Evolutionary conservation across 2,113 vertebrate genomes (phyloP), one percentile per base, ranked within the genome.

Genomic region (Procavia capensis): DNA sequence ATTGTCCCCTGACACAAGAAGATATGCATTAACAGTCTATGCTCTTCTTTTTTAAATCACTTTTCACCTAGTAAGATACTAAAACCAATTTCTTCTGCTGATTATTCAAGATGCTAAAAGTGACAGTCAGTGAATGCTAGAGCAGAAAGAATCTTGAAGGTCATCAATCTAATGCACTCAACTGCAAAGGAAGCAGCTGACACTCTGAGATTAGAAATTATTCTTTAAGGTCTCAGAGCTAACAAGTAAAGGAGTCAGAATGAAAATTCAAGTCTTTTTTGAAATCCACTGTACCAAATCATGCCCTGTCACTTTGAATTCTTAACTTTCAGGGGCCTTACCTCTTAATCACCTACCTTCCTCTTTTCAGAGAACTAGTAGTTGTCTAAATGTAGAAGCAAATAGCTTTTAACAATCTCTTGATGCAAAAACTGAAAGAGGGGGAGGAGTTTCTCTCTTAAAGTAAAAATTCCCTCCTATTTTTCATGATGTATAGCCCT

Each of bases 401-500:
- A 90, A 87, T 7, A 11, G 50, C 5, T 75, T 43, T 74, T 54
- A 43, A 81, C 24, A 47, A 36, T n/a, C 36, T n/a, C 11, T 93
- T 59, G 1, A 91, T 88, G 22, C 64, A 54, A 74, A 92, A 87
- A 70, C 11, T 0, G 57, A 85, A 8, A 10, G 75, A 36, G 45
- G 0, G 0, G 82, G 93, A 96, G 94, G 78, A 97, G 84, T 36
- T 95, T 50, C 25, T 16, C 50, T 31, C 70, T 29, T 17, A 93
- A 94, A 94, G 78, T 91, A 91, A 47, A 89, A 94, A 59, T 39
- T 83, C 66, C 82, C 54, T 81, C n/a, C 6, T 8, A 0, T 13
- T 45, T 85, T 68, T n/a, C 19, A 2, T 80, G 74, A 81, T 64
- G 3, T 39, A 76, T 64, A 74, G 16, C 29, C 50, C 36, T n/a